Percentiles rank a stretch among this genome's conserved stretches.
Conservation (phyloP, 1,140 invertebrate species). For the Physella acuta region DNA sequence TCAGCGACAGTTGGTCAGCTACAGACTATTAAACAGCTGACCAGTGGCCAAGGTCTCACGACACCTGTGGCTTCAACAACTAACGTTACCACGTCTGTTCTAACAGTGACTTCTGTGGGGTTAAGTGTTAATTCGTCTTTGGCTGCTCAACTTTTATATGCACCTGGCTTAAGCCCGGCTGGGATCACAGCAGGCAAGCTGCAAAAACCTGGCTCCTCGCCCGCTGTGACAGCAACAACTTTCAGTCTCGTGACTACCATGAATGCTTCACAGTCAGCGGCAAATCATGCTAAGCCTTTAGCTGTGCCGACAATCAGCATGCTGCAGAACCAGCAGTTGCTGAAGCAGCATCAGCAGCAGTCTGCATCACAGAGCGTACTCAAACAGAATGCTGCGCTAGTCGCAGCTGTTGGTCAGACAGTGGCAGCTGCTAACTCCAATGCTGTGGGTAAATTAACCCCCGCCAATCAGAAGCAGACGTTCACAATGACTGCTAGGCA, state of each 20-base stretch:
- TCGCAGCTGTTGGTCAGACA: constrained; percentile 23
- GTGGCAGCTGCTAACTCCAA: constrained; percentile 13
- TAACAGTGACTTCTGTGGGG: constrained; percentile 22
- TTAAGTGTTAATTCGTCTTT: constrained; percentile 15
- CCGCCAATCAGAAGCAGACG: constrained; percentile 19
- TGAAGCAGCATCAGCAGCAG: constrained; percentile 23
- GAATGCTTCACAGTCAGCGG: constrained; percentile 6
- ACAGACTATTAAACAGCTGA: constrained; percentile 24
- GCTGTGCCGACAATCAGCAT: constrained; percentile 22
- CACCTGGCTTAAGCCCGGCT: constrained; percentile 1
- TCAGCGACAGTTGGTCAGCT: background rate
- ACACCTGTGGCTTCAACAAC: background rate
- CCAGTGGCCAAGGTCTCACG: background rate
- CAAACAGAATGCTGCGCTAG: constrained; percentile 23
- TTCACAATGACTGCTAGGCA: constrained; percentile 23
- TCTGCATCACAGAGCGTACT: constrained; percentile 22
- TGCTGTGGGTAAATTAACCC: constrained; percentile 11
- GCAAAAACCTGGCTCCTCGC: constrained; percentile 15
- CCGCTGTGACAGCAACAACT: constrained; percentile 14
- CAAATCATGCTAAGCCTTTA: background rate
- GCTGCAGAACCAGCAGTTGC: constrained; percentile 20
- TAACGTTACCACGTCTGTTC: constrained; percentile 7
- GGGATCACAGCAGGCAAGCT: background rate
- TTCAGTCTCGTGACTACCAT: constrained; percentile 25
- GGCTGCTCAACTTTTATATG: constrained; percentile 22